Evolutionary conservation across 2,888 invertebrate genomes (phyloP).

Genomic region (Pterostichus madidus): DNA sequence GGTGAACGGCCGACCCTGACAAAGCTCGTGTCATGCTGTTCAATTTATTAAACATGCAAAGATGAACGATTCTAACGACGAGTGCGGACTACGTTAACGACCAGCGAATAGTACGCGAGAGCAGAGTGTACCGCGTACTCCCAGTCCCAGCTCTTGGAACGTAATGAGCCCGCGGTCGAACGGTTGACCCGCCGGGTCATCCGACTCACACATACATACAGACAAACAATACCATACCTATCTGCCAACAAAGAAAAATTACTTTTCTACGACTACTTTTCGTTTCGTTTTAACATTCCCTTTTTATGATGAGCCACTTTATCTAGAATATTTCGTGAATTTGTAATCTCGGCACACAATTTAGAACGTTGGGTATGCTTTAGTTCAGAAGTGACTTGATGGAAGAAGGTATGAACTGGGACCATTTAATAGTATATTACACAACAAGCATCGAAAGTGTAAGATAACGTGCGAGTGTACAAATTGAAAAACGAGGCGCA

Average conservation of each 20-base stretch:
- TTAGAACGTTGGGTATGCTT: neutral
- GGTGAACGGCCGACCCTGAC: conserved; percentile 64
- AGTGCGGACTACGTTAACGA: conserved; percentile 14
- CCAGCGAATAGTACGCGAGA: conserved; percentile 16
- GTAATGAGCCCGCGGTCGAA: conserved; percentile 47
- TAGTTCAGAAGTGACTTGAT: neutral
- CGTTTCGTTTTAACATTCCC: neutral
- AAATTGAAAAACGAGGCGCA: too few species aligned
- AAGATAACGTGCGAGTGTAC: too few species aligned
- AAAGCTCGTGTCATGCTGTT: conserved; percentile 61
- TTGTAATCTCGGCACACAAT: conserved; percentile 15
- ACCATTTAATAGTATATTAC: too few species aligned
- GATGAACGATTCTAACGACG: conserved; percentile 63
- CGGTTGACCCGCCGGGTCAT: conserved; percentile 33
- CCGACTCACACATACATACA: too few species aligned
- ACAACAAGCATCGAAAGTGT: too few species aligned
- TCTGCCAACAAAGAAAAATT: neutral
- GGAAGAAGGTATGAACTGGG: conserved; percentile 23
- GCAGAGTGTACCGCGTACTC: conserved; percentile 19
- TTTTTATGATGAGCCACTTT: conserved; percentile 4
- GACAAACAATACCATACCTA: neutral
- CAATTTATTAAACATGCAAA: conserved; percentile 66
- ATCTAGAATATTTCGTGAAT: neutral
- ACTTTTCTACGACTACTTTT: neutral
- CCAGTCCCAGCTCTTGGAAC: neutral